phyloP scores from a whole-genome alignment of 2,113 vertebrate genomes.

The Apteryx owenii region DNA sequence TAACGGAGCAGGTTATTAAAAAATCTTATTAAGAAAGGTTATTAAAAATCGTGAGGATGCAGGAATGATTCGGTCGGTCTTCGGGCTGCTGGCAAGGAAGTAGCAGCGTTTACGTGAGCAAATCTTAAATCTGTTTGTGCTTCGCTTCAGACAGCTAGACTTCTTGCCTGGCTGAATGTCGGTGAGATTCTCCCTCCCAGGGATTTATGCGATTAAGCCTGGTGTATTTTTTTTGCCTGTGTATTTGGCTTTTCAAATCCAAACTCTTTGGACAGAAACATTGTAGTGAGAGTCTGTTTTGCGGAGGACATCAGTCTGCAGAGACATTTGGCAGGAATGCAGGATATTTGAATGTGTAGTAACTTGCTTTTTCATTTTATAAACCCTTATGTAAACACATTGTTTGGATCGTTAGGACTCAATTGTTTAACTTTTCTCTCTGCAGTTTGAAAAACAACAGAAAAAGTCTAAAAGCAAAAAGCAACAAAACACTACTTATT shows the following conservation, averaged over 20 bases:
- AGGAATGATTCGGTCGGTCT: fast-evolving
- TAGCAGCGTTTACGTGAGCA: not conserved
- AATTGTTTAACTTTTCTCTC: slow-evolving; percentile 45
- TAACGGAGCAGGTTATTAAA: not conserved
- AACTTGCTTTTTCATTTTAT: not conserved
- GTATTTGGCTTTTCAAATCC: not conserved
- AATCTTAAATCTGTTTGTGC: not conserved
- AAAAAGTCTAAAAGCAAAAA: not conserved
- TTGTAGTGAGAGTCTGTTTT: not conserved
- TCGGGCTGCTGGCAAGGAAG: not conserved
- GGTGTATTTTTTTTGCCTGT: not conserved
- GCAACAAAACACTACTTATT: not conserved
- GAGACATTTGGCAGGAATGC: not conserved
- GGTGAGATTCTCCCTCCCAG: not conserved
- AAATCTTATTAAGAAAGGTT: not conserved
- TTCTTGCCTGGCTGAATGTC: too few relatives aligned
- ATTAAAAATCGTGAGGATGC: not conserved
- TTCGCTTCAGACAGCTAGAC: not conserved
- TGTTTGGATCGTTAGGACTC: slow-evolving; percentile 9
- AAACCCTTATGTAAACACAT: slow-evolving; percentile 21
- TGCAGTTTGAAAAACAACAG: not conserved
- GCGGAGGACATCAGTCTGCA: not conserved
- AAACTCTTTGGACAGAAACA: slow-evolving; percentile 5
- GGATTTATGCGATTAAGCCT: not conserved
- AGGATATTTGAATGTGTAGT: slow-evolving; percentile 2